These are phyloP conservation scores for Sminthurinus aureus DNA, from an alignment of 2,888 invertebrate genomes.

Conservation along the genomic window DNA sequence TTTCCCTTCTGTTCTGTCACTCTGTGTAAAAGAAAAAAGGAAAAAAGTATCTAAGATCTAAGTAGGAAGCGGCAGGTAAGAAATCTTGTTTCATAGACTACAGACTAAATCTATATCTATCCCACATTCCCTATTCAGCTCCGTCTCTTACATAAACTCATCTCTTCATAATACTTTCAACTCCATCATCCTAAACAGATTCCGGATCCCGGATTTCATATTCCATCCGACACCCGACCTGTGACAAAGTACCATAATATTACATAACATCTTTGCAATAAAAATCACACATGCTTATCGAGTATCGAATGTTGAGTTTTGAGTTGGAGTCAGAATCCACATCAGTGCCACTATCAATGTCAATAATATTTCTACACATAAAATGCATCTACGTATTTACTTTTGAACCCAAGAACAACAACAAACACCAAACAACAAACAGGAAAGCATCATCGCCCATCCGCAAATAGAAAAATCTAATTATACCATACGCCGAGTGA, in stretches of 20 bases:
- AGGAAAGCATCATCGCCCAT: background rate
- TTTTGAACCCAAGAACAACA: background rate
- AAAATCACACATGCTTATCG: too few species aligned
- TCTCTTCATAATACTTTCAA: background rate
- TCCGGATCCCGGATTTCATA: too few species aligned
- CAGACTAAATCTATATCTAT: background rate
- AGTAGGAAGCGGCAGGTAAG: background rate
- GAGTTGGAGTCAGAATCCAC: too few species aligned
- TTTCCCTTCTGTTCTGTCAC: too few species aligned
- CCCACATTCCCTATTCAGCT: background rate
- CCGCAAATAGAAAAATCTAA: background rate
- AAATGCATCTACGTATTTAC: too few species aligned
- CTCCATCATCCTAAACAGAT: background rate
- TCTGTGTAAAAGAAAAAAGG: too few species aligned
- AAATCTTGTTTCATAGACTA: background rate
- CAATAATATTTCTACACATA: too few species aligned
- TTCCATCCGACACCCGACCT: background rate
- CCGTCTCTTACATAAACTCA: background rate
- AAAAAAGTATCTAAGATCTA: constrained; percentile 1
- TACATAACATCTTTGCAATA: too few species aligned
- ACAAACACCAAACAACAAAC: background rate
- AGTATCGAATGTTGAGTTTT: too few species aligned
- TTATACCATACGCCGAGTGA: background rate
- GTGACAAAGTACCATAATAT: too few species aligned
- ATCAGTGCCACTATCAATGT: too few species aligned